A percentile compares a stretch with the other conserved stretches of the same genome.
These are phyloP conservation scores for Lepus oiostolus DNA, from an alignment of 2,797 vertebrate species.

Conservation along the genomic window DNA sequence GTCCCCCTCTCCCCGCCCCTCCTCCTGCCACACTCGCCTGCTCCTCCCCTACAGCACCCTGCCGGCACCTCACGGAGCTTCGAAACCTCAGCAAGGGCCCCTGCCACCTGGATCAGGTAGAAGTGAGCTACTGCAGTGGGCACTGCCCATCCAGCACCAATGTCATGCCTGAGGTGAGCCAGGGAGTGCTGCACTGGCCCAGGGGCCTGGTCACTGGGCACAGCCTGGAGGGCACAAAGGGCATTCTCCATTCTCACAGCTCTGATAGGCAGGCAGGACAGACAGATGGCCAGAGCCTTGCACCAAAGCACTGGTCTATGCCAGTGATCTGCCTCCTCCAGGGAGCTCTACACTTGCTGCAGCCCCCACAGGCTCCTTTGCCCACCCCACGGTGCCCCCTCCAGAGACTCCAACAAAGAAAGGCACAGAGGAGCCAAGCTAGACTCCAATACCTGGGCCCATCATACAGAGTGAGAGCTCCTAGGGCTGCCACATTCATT, in stretches of 20 bases:
- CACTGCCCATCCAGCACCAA: conserved; percentile 93
- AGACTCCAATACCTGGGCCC: neutral
- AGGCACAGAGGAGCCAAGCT: neutral
- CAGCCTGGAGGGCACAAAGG: neutral
- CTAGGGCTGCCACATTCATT: neutral
- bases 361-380: neutral
- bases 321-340: neutral
- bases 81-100: conserved; percentile 94
- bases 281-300: neutral
- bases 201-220: neutral
- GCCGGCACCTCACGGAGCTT: conserved; percentile 90
- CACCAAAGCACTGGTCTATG: neutral
- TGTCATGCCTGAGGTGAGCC: conserved; percentile 92
- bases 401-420: neutral
- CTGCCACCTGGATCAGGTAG: conserved; percentile 93
- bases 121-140: conserved; percentile 94
- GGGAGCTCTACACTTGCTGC: neutral
- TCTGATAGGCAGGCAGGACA: neutral
- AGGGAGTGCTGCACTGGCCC: fast-evolving
- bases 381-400: neutral
- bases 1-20: neutral
- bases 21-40: neutral
- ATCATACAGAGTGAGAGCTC: neutral
- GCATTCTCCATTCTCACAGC: neutral
- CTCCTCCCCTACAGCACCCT: conserved; percentile 88